phyloP scores from a whole-genome alignment of 2,888 invertebrate species.

The Electrophaes corylata region DNA sequence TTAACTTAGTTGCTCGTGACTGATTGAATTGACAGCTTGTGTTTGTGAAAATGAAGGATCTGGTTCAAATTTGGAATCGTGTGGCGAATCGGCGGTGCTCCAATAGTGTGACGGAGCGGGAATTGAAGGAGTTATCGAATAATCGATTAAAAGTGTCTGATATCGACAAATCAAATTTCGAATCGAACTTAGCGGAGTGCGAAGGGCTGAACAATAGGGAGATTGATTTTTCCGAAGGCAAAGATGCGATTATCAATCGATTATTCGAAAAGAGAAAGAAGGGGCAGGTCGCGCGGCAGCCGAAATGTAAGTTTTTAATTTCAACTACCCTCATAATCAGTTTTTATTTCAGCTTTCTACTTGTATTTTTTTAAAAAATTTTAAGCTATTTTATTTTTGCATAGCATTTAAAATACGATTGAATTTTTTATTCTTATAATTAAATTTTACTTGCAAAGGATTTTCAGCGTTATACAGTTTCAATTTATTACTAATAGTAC shows the following conservation, averaged over 20 bases:
- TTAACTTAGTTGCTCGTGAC: conserved; percentile 9
- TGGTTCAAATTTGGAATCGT: conserved; percentile 84
- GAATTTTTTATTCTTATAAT: too few relatives aligned
- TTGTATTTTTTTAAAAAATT: not conserved
- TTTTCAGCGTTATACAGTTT: too few relatives aligned
- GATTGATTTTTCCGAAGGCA: conserved; percentile 63
- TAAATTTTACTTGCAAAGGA: too few relatives aligned
- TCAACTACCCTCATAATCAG: conserved; percentile 16
- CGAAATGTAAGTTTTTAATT: conserved; percentile 70
- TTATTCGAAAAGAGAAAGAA: conserved; percentile 66
- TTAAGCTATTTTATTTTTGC: not conserved
- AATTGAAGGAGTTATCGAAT: conserved; percentile 62
- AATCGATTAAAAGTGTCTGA: conserved; percentile 63
- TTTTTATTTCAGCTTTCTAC: conserved; percentile 2
- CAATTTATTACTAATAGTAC: too few relatives aligned
- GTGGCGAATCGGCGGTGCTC: conserved; percentile 83
- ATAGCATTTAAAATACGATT: too few relatives aligned
- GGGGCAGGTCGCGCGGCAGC: conserved; percentile 65
- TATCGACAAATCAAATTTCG: conserved; percentile 59
- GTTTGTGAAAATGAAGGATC: conserved; percentile 83
- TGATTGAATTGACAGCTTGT: conserved; percentile 4
- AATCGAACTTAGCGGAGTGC: conserved; percentile 67
- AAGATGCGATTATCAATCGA: conserved; percentile 71
- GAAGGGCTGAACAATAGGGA: conserved; percentile 70
- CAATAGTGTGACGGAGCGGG: conserved; percentile 67